Conservation (phyloP, 1,140 invertebrate species). For the Pemphigus obesinymphae region DNA sequence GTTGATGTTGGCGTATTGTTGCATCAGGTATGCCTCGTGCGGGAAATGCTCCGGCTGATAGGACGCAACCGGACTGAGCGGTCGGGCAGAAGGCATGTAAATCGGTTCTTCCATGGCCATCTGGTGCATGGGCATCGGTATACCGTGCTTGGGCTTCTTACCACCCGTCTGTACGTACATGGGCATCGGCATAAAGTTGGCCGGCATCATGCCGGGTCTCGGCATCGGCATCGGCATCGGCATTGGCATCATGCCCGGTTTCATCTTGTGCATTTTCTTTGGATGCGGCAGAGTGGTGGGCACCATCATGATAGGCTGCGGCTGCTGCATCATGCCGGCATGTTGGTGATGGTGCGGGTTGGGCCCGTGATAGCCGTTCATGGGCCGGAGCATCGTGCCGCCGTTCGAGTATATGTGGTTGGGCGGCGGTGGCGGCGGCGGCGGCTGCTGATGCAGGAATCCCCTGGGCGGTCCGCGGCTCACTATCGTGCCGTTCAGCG, state of each 20-base stretch:
- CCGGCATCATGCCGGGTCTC: constrained; percentile 49
- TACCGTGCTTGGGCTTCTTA: constrained; percentile 48
- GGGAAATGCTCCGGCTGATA: constrained; percentile 62
- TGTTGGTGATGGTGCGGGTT: constrained; percentile 44
- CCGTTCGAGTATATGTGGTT: constrained; percentile 51
- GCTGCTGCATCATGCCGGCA: constrained; percentile 48
- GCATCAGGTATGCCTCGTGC: constrained; percentile 59
- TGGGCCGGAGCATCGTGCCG: constrained; percentile 48
- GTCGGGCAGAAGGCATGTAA: constrained; percentile 58
- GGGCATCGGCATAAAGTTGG: constrained; percentile 50
- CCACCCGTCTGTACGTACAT: constrained; percentile 51
- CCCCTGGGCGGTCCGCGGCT: constrained; percentile 48
- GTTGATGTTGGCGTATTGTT: constrained; percentile 56
- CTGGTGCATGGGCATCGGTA: constrained; percentile 34
- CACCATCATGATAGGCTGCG: constrained; percentile 47
- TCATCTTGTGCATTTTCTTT: constrained; percentile 48
- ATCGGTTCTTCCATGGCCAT: constrained; percentile 57
- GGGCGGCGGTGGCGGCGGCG: constrained; percentile 45
- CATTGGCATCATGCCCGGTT: constrained; percentile 44
- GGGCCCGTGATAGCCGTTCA: constrained; percentile 43
- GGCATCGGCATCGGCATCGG: constrained; percentile 47
- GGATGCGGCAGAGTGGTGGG: constrained; percentile 48
- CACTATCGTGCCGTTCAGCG: constrained; percentile 50
- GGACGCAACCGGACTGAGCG: constrained; percentile 58
- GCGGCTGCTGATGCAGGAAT: constrained; percentile 2